Conservation (phyloP, 2,113 vertebrate genomes). For the Myiopsitta monachus region DNA sequence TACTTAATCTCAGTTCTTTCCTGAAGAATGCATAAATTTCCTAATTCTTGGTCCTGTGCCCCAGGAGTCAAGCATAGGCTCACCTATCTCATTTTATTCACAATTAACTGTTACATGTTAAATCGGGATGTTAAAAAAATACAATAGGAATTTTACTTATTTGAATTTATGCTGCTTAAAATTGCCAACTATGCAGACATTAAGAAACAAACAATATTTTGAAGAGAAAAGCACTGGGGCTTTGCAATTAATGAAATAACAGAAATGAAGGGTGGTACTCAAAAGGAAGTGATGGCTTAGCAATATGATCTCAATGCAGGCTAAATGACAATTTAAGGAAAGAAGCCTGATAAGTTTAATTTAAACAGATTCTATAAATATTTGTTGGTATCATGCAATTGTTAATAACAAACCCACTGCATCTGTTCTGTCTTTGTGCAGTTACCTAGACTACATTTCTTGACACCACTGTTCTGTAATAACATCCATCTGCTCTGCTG, state of each 20-base stretch:
- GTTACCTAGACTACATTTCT: conserved; percentile 75
- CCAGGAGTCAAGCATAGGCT: neutral
- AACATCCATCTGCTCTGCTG: conserved; percentile 76
- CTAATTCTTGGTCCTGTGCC: neutral
- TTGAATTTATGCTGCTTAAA: conserved; percentile 25
- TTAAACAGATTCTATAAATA: conserved; percentile 67
- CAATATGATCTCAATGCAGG: conserved; percentile 24
- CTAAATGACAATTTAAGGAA: conserved; percentile 68
- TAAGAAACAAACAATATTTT: neutral
- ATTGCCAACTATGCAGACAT: neutral
- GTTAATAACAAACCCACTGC: conserved; percentile 70
- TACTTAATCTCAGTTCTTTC: neutral
- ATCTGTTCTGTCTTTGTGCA: conserved; percentile 72
- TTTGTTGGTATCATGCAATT: conserved; percentile 61
- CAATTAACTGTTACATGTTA: neutral
- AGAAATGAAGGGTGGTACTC: neutral
- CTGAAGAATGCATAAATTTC: neutral
- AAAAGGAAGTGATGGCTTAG: conserved; percentile 36
- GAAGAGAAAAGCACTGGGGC: conserved; percentile 2
- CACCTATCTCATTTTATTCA: neutral
- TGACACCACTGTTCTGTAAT: conserved; percentile 75
- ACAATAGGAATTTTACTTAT: neutral
- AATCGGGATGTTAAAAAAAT: neutral
- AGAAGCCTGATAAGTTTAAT: conserved; percentile 59
- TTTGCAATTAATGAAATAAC: conserved; percentile 38